A percentile compares a stretch with the other conserved stretches of the same genome.
Evolutionary conservation across 1,140 invertebrate species (phyloP).

Genomic region (Adoxophyes honmai): DNA sequence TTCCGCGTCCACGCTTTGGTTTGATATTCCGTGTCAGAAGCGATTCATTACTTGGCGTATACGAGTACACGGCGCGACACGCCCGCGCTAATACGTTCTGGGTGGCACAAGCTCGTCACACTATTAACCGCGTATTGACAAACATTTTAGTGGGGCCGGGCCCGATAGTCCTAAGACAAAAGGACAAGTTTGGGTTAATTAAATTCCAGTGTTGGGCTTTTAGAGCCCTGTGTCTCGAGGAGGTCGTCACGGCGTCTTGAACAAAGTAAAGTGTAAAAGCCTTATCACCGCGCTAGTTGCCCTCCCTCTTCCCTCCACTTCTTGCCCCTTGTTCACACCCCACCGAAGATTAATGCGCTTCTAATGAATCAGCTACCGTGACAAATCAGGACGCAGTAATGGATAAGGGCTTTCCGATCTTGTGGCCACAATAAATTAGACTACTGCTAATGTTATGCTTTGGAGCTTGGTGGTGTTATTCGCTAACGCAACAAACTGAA

Average conservation of each 20-base stretch:
- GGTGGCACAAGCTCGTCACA: conserved; percentile 16
- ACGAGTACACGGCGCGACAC: neutral
- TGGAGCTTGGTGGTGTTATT: neutral
- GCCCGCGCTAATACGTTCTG: neutral
- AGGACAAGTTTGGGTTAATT: conserved; percentile 57
- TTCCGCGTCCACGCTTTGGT: conserved; percentile 12
- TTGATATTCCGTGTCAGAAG: conserved; percentile 16
- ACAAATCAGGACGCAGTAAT: conserved; percentile 53
- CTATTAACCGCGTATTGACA: conserved; percentile 33
- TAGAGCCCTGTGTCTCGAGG: conserved; percentile 32
- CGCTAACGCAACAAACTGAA: no score
- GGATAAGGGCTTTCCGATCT: conserved; percentile 52
- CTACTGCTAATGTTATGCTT: conserved; percentile 37
- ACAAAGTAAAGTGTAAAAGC: conserved; percentile 41
- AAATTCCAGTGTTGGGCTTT: conserved; percentile 48
- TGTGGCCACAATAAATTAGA: conserved; percentile 44
- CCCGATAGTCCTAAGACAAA: conserved; percentile 39
- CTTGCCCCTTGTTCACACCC: conserved; percentile 25
- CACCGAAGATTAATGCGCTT: conserved; percentile 50
- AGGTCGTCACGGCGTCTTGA: conserved; percentile 43
- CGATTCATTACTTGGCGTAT: neutral
- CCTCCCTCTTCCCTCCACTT: conserved; percentile 11
- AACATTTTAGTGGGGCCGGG: conserved; percentile 24
- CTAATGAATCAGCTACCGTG: conserved; percentile 62
- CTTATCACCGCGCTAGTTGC: conserved; percentile 46